Base-by-base conservation (phyloP, 2,113 vertebrate genomes). In the Ibidorhyncha struthersii region DNA sequence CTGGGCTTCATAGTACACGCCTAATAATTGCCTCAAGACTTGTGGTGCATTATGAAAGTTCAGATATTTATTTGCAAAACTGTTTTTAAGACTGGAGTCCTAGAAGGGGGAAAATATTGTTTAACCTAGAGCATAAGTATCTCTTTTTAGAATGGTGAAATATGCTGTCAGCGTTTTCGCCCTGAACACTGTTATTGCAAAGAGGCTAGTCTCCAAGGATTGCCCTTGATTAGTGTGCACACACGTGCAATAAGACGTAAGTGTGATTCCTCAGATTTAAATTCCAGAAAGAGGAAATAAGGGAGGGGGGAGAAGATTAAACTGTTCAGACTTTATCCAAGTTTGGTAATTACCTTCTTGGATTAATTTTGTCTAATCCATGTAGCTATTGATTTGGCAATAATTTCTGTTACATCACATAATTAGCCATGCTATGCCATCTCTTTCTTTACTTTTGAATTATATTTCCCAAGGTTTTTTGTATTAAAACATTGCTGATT, bases 311-410 rank as follows among this genome's bases (percentile, higher is more conserved):
- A 14, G 52, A 85, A 66, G 32, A 92, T 79, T 41, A 82, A 90
- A 30, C 25, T 47, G 13, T 49, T 34, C 23, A 53, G 47, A 56
- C 50, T 90, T 92, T 73, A 78, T 82, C 41, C 20, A 43, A 71
- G 38, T 78, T 74, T 95, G 52, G 85, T 93, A 92, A 95, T 95
- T 93, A 85, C 55, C 38, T 74, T 82, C 32, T 73, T 79, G 91
- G 70, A 88, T 93, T 92, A 96, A 74, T 82, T 83, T 82, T 71
- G 16, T 53, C 52, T 95, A 94, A 96, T 94, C 86, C 79, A 67
- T 86, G 89, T 82, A 86, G 36, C 74, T 96, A 88, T 88, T 85
- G 91, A 92, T 96, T 94, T 94, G 79, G 72, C 71, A 90, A 90
- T 95, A 94, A 94, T 88, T 91, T 92, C 65, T 92, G 45, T 71